Base-by-base conservation (phyloP, 2,113 vertebrate species). In the Nesoenas mayeri region DNA sequence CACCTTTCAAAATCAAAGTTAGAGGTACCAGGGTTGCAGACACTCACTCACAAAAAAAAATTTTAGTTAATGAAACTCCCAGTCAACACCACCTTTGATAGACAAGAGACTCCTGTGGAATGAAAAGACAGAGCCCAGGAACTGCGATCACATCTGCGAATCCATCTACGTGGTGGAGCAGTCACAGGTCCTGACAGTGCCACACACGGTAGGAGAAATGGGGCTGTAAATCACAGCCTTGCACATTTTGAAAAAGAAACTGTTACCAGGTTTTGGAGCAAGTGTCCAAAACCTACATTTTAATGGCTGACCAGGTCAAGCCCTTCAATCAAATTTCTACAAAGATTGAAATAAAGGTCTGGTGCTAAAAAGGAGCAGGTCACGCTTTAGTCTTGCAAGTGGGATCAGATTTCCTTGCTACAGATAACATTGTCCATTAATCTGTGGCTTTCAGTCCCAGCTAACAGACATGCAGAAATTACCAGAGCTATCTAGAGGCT, bases 161-260 rank as follows among this genome's bases (percentile, higher is more conserved):
- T 7, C 9, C 48, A 22, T 11, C 14, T 40, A 54, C 0, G 0
- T 11, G 40, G 70, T 47, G 56, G 22, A 81, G n/a, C 11, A 58
- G 18, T 18, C 10, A 0, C 1, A 38, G 19, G 54, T 80, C 54
- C 53, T 32, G 48, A 57, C 24, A n/a, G 44, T 6, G 6, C 13
- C 48, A 79, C 12, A 11, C 36, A 20, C 9, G 66, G 29, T 19
- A 42, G 44, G 38, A 85, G 32, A 95, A 58, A 11, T 38, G 18
- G 9, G 36, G n/a, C 58, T 85, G 18, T 53, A 79, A 83, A 56
- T 36, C 47, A 86, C 62, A 79, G 64, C 31, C 29, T 90, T 18
- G 20, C 50, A 77, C 22, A 34, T 32, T 47, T 34, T 9, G 44
- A 82, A 75, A 42, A 69, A 69, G 6, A 69, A 92, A 73, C 18